A percentile compares a stretch with the other conserved stretches of the same genome.
Evolutionary conservation across 2,888 invertebrate genomes (phyloP).

Genomic region (Aethes cnicana): DNA sequence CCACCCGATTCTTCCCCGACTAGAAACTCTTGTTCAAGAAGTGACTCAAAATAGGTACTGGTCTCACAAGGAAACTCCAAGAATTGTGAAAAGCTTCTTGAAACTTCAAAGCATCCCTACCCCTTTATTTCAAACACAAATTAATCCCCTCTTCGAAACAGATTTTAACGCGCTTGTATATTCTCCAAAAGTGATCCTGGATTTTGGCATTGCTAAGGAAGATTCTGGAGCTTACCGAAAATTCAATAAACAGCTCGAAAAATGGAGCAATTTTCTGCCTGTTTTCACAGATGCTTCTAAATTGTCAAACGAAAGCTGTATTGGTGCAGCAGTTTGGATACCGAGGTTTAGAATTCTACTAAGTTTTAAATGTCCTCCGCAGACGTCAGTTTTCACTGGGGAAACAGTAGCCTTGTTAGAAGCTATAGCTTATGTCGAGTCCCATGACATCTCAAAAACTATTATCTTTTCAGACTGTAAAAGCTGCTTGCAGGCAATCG

Average conservation of each 20-base stretch:
- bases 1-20: neutral
- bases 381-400: constrained; percentile 16
- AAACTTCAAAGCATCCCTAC: neutral
- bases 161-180: neutral
- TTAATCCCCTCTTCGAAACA: neutral
- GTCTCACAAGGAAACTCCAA: neutral
- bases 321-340: constrained; percentile 17
- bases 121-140: neutral
- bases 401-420: constrained; percentile 14
- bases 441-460: constrained; percentile 9
- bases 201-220: neutral
- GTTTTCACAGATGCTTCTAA: constrained; percentile 25
- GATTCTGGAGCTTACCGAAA: neutral
- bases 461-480: constrained; percentile 24
- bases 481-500: constrained; percentile 11
- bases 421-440: constrained; percentile 12
- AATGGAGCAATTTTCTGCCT: neutral
- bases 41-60: neutral
- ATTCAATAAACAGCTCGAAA: neutral
- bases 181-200: neutral
- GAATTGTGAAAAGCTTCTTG: neutral
- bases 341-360: constrained; percentile 12
- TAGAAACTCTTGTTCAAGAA: neutral
- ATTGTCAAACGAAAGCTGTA: neutral
- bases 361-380: constrained; percentile 5